Percentiles rank a stretch among this genome's conserved stretches.
These are phyloP conservation scores for Cyanoderma ruficeps DNA, from an alignment of 2,113 vertebrate species.

Conservation along the genomic window DNA sequence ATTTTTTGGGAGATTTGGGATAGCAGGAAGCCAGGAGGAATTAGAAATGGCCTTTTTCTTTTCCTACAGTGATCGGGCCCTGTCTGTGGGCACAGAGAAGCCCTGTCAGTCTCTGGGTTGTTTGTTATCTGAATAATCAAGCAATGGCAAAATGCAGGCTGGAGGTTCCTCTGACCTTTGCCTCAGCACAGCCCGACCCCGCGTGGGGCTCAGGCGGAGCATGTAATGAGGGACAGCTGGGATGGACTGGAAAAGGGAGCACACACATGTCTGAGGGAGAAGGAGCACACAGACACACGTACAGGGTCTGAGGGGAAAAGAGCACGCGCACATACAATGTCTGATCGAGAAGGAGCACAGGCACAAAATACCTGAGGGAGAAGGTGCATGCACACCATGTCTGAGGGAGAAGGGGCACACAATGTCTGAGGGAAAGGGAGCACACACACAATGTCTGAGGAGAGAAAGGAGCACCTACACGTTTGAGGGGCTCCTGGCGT, in stretches of 20 bases:
- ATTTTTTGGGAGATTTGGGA: neutral
- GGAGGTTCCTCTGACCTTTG: conserved; percentile 59
- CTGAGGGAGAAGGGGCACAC: neutral
- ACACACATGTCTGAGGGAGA: neutral
- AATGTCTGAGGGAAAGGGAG: too few species aligned
- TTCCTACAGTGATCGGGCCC: neutral
- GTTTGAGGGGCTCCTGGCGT: neutral
- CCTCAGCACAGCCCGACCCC: conserved; percentile 9
- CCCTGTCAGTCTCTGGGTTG: neutral
- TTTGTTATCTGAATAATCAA: conserved; percentile 38
- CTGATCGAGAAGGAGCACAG: neutral
- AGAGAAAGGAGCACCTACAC: neutral
- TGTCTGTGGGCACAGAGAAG: neutral
- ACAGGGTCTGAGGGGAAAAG: too few species aligned
- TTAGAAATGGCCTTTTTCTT: neutral
- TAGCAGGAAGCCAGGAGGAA: neutral
- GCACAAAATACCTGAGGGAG: neutral
- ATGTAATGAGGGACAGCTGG: conserved; percentile 68
- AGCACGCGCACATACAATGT: neutral
- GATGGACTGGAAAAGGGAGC: neutral
- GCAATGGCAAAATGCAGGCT: neutral
- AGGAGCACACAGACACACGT: neutral
- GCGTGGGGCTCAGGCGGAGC: neutral
- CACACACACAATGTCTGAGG: too few species aligned
- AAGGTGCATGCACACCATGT: too few species aligned